Conservation (phyloP, 2,888 invertebrate species). For the Chrysomela aeneicollis region DNA sequence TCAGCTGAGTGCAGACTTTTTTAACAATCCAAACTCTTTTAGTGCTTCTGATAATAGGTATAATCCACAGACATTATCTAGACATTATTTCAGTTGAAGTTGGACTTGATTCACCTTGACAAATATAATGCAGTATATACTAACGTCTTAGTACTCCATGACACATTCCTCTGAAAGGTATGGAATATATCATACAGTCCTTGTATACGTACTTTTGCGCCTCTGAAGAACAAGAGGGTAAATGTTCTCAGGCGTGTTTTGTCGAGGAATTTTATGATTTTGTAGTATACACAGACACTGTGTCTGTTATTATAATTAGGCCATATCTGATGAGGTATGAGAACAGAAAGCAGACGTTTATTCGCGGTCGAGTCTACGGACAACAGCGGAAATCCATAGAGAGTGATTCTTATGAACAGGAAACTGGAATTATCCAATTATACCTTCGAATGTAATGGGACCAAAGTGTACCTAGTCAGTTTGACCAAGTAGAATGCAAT, state of each 20-base stretch:
- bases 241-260: conserved; percentile 52
- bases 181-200: conserved; percentile 19
- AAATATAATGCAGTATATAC: too few relatives aligned
- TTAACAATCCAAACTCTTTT: too few relatives aligned
- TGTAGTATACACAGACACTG: conserved; percentile 47
- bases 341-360: conserved; percentile 53
- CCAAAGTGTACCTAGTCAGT: background rate
- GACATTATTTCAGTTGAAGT: too few relatives aligned
- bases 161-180: background rate
- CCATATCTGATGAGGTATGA: conserved; percentile 58
- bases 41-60: too few relatives aligned
- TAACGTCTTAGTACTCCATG: too few relatives aligned
- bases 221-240: conserved; percentile 27
- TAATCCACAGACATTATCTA: too few relatives aligned
- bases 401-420: conserved; percentile 41
- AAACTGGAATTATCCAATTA: conserved; percentile 49
- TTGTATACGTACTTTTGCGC: conserved; percentile 23
- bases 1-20: too few relatives aligned
- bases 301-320: conserved; percentile 57
- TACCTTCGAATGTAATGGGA: conserved; percentile 15
- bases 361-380: conserved; percentile 40
- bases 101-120: too few relatives aligned
- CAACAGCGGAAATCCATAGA: conserved; percentile 37
- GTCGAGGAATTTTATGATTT: conserved; percentile 55
- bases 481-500: background rate